Evolutionary conservation across 2,797 vertebrate species (phyloP).

Genomic region (Enteromius anoplus): DNA sequence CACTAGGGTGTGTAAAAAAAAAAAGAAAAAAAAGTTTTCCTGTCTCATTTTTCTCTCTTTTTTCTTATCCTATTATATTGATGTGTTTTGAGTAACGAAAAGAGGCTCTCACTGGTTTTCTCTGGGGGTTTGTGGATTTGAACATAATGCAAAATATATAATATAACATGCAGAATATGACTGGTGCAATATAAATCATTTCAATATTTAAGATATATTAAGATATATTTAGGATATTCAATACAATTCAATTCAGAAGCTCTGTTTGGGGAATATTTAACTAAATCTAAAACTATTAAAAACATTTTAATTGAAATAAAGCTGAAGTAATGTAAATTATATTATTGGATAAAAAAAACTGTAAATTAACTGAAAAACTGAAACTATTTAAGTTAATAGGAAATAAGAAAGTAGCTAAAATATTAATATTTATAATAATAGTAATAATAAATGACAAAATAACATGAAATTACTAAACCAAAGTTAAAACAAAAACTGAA

Average conservation of each 20-base stretch:
- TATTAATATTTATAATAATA: neutral
- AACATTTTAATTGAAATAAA: neutral
- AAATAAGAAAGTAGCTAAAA: neutral
- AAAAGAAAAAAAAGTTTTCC: neutral
- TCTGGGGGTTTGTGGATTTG: neutral
- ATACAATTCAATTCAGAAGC: neutral
- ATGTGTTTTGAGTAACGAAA: neutral
- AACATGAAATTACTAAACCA: neutral
- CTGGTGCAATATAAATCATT: neutral
- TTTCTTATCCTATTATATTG: neutral
- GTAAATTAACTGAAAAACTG: neutral
- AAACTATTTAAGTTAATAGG: neutral
- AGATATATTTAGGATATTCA: too few species aligned
- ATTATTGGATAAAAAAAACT: neutral
- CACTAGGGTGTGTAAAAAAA: slow-evolving; percentile 83
- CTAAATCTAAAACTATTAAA: neutral
- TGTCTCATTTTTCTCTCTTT: slow-evolving; percentile 7
- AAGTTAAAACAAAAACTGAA: neutral
- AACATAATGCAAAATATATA: neutral
- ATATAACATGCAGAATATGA: neutral
- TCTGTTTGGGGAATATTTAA: neutral
- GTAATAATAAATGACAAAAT: neutral
- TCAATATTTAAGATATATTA: neutral
- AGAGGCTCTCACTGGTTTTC: neutral
- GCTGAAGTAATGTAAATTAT: neutral